Conservation (phyloP, 2,113 vertebrate species). For the Miniopterus natalensis region DNA sequence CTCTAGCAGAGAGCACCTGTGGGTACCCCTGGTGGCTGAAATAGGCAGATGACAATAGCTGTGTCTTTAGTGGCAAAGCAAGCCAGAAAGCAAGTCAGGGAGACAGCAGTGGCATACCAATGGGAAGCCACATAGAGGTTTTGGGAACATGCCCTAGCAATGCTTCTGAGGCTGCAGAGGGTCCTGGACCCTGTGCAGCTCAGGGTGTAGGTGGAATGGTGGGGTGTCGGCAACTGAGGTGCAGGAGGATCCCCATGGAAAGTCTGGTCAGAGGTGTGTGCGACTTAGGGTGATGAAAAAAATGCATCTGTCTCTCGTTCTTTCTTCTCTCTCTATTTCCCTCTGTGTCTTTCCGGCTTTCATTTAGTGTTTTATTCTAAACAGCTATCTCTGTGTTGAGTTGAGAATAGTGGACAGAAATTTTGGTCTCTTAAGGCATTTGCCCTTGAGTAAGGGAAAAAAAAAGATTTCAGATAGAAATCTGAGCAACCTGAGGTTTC, state of each 20-base stretch:
- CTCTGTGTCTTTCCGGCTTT: slow-evolving; percentile 5
- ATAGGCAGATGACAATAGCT: neutral
- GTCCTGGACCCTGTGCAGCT: neutral
- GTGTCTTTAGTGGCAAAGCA: neutral
- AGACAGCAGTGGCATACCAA: neutral
- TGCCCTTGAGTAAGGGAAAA: slow-evolving; percentile 84
- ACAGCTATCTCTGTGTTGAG: slow-evolving; percentile 44
- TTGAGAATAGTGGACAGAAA: slow-evolving; percentile 30
- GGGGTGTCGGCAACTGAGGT: accelerated
- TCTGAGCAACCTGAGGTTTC: slow-evolving; percentile 88
- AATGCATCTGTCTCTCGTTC: neutral
- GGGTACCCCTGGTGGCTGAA: neutral
- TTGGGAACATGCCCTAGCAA: neutral
- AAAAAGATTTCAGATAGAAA: slow-evolving; percentile 85
- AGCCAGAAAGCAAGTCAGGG: neutral
- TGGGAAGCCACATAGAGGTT: neutral
- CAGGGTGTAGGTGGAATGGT: accelerated
- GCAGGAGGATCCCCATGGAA: neutral
- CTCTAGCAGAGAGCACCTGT: neutral
- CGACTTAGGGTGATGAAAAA: neutral
- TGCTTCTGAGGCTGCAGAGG: neutral
- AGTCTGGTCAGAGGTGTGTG: neutral
- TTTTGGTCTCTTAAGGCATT: slow-evolving; percentile 77
- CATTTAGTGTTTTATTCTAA: slow-evolving; percentile 54
- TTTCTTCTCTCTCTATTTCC: neutral